phyloP scores from a whole-genome alignment of 2,888 invertebrate species.

The Xiphydria camelus region DNA sequence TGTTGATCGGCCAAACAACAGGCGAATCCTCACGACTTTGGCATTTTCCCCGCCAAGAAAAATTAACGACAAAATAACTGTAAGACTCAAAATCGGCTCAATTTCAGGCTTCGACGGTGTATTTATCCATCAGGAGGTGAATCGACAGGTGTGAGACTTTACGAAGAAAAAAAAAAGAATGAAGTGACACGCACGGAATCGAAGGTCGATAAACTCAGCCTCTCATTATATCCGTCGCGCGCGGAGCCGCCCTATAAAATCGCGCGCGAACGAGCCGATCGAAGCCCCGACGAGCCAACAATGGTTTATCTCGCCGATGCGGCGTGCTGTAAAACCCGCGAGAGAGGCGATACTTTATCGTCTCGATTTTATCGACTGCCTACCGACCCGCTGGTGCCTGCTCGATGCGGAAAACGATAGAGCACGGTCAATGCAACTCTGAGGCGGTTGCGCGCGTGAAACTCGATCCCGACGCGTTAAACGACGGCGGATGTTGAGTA shows the following conservation, averaged over 20 bases:
- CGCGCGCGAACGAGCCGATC: not conserved
- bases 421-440: not conserved
- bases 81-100: too few relatives aligned
- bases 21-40: too few relatives aligned
- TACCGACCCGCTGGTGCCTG: not conserved
- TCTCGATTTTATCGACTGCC: constrained; percentile 22
- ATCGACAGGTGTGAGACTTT: too few relatives aligned
- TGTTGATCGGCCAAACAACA: too few relatives aligned
- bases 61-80: too few relatives aligned
- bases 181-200: not conserved
- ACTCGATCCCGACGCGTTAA: not conserved
- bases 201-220: not conserved
- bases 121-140: too few relatives aligned
- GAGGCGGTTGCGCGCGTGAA: constrained; percentile 1
- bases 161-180: not conserved
- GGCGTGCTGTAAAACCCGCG: constrained; percentile 10
- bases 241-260: not conserved
- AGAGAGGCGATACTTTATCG: constrained; percentile 21
- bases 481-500: too few relatives aligned
- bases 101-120: too few relatives aligned
- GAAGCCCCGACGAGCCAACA: not conserved
- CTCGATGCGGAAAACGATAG: not conserved
- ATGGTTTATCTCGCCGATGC: not conserved
- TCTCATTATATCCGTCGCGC: not conserved
- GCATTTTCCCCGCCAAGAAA: too few relatives aligned